Percentiles rank a stretch among this genome's conserved stretches.
Evolutionary conservation across 2,797 vertebrate genomes (phyloP).

Genomic region (Sebastolobus altivelis): DNA sequence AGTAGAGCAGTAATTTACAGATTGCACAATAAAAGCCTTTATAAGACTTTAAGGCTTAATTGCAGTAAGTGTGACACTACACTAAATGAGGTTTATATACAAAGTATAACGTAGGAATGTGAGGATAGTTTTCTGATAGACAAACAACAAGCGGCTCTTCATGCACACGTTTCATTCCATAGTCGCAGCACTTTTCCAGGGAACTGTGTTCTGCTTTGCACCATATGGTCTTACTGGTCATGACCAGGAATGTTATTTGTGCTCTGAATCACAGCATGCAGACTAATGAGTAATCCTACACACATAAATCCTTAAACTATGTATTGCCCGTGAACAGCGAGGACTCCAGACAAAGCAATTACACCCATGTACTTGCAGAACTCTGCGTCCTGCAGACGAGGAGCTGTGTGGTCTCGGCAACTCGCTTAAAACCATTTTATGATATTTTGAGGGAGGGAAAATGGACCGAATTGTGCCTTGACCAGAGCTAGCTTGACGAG

Average conservation of each 20-base stretch:
- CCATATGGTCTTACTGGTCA: slow-evolving; percentile 43
- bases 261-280: slow-evolving; percentile 61
- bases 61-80: background rate
- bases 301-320: slow-evolving; percentile 72
- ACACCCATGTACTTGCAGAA: slow-evolving; percentile 50
- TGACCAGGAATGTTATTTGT: slow-evolving; percentile 63
- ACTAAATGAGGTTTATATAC: background rate
- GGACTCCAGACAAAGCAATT: slow-evolving; percentile 59
- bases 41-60: slow-evolving; percentile 3
- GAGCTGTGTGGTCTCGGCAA: slow-evolving; percentile 43
- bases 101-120: background rate
- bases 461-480: slow-evolving; percentile 40
- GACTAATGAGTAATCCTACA: slow-evolving; percentile 68
- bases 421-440: slow-evolving; percentile 39
- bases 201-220: slow-evolving; percentile 23
- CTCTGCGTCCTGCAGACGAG: slow-evolving; percentile 9
- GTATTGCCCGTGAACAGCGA: slow-evolving; percentile 48
- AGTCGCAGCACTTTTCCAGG: slow-evolving; percentile 28
- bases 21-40: slow-evolving; percentile 9
- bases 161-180: slow-evolving; percentile 25
- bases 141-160: background rate
- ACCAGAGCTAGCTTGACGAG: slow-evolving; percentile 42
- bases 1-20: slow-evolving; percentile 2
- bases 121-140: background rate
- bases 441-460: slow-evolving; percentile 35